Percentiles rank a stretch among this genome's conserved stretches.
phyloP scores from a whole-genome alignment of 1,140 invertebrate genomes.

The Popillia japonica region DNA sequence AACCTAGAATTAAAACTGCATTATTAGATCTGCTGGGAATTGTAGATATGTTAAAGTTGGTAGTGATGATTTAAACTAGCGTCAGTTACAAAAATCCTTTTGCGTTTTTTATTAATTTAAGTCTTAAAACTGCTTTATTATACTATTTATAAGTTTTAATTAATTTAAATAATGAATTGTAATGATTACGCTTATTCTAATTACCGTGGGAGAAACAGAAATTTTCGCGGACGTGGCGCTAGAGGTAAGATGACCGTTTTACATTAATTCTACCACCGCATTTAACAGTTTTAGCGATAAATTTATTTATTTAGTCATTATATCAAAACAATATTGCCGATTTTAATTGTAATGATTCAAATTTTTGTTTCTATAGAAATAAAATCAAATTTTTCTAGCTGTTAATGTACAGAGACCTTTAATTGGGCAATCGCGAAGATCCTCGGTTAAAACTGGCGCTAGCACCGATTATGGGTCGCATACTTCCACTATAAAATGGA shows the following conservation, averaged over 20 bases:
- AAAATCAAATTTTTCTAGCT: not conserved
- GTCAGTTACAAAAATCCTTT: no score
- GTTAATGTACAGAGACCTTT: conserved; percentile 39
- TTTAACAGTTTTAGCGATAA: no score
- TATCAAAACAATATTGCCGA: not conserved
- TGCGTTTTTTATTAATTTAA: not conserved
- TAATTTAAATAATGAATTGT: conserved; percentile 23
- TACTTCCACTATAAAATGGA: conserved; percentile 28
- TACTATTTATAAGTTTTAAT: not conserved
- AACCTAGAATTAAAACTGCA: no score
- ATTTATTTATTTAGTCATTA: no score
- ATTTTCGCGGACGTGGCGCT: not conserved
- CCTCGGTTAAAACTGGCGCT: not conserved
- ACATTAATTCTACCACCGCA: no score
- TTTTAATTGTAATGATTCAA: not conserved
- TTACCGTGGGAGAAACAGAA: conserved; percentile 20
- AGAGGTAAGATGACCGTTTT: not conserved
- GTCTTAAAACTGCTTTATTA: not conserved
- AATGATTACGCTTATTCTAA: not conserved
- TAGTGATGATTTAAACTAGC: no score
- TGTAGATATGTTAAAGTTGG: no score
- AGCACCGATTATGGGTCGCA: not conserved
- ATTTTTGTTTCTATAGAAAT: no score
- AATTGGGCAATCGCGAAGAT: not conserved
- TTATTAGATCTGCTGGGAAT: no score